A percentile compares a stretch with the other conserved stretches of the same genome.
phyloP scores from a whole-genome alignment of 2,888 invertebrate genomes.

The Dusona sp. region DNA sequence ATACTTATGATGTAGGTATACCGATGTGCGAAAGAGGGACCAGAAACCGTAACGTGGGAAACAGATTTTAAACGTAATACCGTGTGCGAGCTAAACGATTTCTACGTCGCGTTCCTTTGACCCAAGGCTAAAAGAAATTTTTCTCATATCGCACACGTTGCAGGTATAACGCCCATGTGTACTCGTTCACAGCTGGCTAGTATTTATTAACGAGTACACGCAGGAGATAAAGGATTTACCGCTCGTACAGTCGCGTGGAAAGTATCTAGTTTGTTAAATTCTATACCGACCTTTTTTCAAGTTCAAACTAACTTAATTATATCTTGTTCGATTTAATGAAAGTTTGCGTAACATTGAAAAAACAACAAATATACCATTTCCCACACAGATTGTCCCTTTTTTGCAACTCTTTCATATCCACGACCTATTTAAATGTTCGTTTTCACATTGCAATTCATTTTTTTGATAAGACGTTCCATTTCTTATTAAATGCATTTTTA shows the following conservation, averaged over 20 bases:
- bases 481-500: background rate
- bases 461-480: background rate
- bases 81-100: slow-evolving; percentile 65
- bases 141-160: slow-evolving; percentile 51
- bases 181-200: slow-evolving; percentile 39
- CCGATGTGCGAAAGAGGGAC: slow-evolving; percentile 26
- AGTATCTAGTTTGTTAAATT: slow-evolving; percentile 2
- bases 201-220: slow-evolving; percentile 64
- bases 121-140: slow-evolving; percentile 60
- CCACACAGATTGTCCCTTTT: background rate
- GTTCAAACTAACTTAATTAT: slow-evolving; percentile 6
- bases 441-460: background rate
- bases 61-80: slow-evolving; percentile 65
- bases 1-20: background rate
- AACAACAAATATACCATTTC: slow-evolving; percentile 3
- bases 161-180: slow-evolving; percentile 23
- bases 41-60: slow-evolving; percentile 69
- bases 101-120: slow-evolving; percentile 62
- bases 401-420: background rate
- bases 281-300: slow-evolving; percentile 5
- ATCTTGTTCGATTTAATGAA: slow-evolving; percentile 14
- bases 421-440: background rate
- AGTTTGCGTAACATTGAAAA: slow-evolving; percentile 5
- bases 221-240: slow-evolving; percentile 56
- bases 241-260: slow-evolving; percentile 9